Base-by-base conservation (phyloP, 2,888 invertebrate species). In the Psylliodes chrysocephalus region DNA sequence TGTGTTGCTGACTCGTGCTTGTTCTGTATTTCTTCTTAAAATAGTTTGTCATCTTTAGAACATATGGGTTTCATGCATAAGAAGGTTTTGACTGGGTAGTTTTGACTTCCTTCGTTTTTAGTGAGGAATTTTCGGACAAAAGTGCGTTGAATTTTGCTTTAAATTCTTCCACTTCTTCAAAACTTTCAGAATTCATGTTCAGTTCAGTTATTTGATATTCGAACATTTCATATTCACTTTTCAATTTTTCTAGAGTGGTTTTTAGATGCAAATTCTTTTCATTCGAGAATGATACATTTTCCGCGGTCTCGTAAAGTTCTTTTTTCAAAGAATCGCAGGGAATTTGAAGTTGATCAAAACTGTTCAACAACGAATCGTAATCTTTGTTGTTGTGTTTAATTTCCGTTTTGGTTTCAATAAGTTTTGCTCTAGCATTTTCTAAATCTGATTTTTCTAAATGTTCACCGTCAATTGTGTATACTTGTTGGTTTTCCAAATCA, bases 221-320 rank as follows among this genome's bases (percentile, higher is more conserved):
- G 0, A 75, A 74, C 59, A 79, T 82, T 67, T 82, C 82, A 33
- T 77, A 77, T 54, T 82, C 82, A 2, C 66, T 79, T 79, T 77
- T 86, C 77, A 75, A 75, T 82, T 78, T 85, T 80, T 80, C 84
- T 77, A 77, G 80, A 71, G 70, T 83, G 78, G 57, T 83, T 74
- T 78, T 86, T 80, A 80, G 60, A 33, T 74, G 73, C 3, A 74
- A 70, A 22, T 79, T 80, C 59, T 82, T 79, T 12, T 69, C 67
- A 18, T 67, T 69, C n/a, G 72, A 59, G 7, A 60, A 82, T 25
- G 83, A 79, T 6, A 89, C 80, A 70, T 88, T 86, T 46, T 83
- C 84, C 72, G 87, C 85, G 73, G 88, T 84, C 56, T 85, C 85
- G 47, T 84, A 85, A 80, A 74, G 59, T 47, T 75, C 73, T 8